A percentile compares a stretch with the other conserved stretches of the same genome.
phyloP scores from a whole-genome alignment of 2,888 invertebrate species.

The Latrodectus hesperus region DNA sequence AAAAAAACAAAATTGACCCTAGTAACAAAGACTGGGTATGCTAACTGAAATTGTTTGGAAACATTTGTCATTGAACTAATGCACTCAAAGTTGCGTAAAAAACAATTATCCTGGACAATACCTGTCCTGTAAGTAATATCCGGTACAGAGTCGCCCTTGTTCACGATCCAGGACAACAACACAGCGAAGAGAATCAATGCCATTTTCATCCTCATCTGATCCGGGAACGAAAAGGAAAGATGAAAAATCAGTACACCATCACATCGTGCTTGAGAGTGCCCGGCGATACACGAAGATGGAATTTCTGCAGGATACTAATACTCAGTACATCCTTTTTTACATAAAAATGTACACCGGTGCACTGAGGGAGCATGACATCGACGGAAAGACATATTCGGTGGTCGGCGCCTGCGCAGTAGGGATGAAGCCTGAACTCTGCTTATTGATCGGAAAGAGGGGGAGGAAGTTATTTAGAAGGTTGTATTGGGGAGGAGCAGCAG shows the following conservation, averaged over 20 bases:
- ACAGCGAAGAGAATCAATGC: conserved; percentile 9
- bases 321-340: not conserved
- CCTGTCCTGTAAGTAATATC: conserved; percentile 62
- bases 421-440: conserved; percentile 2
- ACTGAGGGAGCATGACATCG: not conserved
- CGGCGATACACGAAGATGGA: not conserved
- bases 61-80: too few relatives aligned
- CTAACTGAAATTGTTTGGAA: too few relatives aligned
- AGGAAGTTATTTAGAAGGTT: not conserved
- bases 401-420: conserved; percentile 29
- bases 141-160: conserved; percentile 36
- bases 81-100: too few relatives aligned
- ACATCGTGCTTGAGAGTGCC: too few relatives aligned
- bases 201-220: conserved; percentile 10
- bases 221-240: not conserved
- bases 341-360: not conserved
- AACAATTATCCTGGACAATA: not conserved
- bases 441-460: conserved; percentile 35
- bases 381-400: not conserved
- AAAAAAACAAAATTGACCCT: too few relatives aligned
- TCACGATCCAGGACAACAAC: conserved; percentile 14
- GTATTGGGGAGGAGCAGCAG: not conserved
- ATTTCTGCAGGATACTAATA: not conserved
- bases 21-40: too few relatives aligned
- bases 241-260: conserved; percentile 30